Percentiles rank a stretch among this genome's conserved stretches.
These are phyloP conservation scores for Aphis gossypii DNA, from an alignment of 1,140 invertebrate genomes.

Conservation along the genomic window DNA sequence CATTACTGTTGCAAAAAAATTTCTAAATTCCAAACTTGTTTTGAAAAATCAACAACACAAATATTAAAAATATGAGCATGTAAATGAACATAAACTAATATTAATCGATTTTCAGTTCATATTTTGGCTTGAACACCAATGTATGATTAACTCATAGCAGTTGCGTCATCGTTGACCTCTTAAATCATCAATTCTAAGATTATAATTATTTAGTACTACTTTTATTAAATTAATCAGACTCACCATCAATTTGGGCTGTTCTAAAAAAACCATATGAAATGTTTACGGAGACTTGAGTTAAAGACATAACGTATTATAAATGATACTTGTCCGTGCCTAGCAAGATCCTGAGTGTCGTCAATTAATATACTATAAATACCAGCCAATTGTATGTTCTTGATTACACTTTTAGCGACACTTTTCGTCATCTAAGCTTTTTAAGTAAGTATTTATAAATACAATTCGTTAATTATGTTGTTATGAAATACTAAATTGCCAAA, in stretches of 20 bases:
- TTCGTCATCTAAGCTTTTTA: too few relatives aligned
- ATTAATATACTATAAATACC: neutral
- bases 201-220: neutral
- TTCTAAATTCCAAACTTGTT: neutral
- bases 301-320: neutral
- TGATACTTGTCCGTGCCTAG: neutral
- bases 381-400: neutral
- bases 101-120: neutral
- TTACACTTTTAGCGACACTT: neutral
- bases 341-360: neutral
- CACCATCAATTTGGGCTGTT: neutral
- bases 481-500: too few relatives aligned
- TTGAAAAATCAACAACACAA: conserved; percentile 17
- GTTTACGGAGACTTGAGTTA: neutral
- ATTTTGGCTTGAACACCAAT: conserved; percentile 77
- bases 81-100: conserved; percentile 64
- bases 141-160: neutral
- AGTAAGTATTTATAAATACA: too few relatives aligned
- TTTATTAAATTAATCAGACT: neutral
- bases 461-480: too few relatives aligned
- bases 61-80: conserved; percentile 64
- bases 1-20: neutral
- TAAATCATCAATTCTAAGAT: neutral
- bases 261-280: neutral
- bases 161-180: neutral